Evolutionary conservation across 2,797 vertebrate genomes (phyloP), one percentile per base, ranked within the genome.

Genomic region (Pelodytes ibericus): DNA sequence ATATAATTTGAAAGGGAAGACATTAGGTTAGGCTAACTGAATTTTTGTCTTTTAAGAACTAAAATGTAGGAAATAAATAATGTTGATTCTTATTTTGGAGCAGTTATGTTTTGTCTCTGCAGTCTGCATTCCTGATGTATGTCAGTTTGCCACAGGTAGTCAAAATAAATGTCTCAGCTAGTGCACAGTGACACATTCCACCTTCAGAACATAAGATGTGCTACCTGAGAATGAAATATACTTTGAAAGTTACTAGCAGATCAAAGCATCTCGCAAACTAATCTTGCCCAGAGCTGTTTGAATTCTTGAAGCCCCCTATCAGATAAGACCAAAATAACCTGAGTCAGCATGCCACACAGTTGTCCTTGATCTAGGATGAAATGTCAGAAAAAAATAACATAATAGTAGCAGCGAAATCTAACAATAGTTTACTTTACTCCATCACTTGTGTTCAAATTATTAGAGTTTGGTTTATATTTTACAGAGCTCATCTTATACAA

Each of bases 271-370:
- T 30, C 36, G 20, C 24, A 18, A n/a, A 56, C 41, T 33, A 30
- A 71, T 44, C 13, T 4, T n/a, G n/a, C 63, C 63, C 31, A 24
- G 33, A 30, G 44, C 41, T 62, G 36, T 30, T 47, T 73, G 60
- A 41, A 77, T 72, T 66, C 53, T 73, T 75, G 22, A 61, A 36
- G 63, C 49, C 51, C 47, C n/a, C 53, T 66, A 62, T 79, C 25
- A 79, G 25, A 72, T 62, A 57, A 30, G 30, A n/a, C 25, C n/a
- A 44, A 60, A 47, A 49, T 26, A 62, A 31, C 27, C 27, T 39
- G 27, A 72, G 41, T 61, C 18, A 51, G 30, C 60, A 62, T 39
- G 22, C 27, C 60, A 49, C 29, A 73, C 20, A 63, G 22, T 30
- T 20, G 30, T 3, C 44, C 49, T 53, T 29, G 3, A 27, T 59